Evolutionary conservation across 2,797 vertebrate genomes (phyloP), one percentile per base, ranked within the genome.

Genomic region (Sebastes diploproa): DNA sequence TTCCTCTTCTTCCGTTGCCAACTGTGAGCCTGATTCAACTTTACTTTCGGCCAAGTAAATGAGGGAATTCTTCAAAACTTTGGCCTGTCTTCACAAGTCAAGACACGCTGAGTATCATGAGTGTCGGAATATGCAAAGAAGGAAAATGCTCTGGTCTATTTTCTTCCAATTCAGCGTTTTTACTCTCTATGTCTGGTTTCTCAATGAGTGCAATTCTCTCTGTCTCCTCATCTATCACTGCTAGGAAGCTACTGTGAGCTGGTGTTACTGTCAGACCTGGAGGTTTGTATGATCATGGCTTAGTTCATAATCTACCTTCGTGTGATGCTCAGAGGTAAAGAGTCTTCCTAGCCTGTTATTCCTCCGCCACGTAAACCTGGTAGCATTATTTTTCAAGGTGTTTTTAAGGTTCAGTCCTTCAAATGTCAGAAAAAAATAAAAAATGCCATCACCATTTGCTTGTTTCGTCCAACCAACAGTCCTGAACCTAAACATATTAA

Each of bases 61-160:
- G 52, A 82, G 79, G 83, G 66, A 91, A 87, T 93, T 93, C 82
- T 89, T 87, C 69, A 76, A 80, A 91, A 87, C 80, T 70, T 72
- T 84, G 86, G 80, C 82, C 75, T 80, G 86, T 71, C 76, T 71
- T 87, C 67, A 86, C 88, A 89, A 86, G 91, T 90, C 86, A 69
- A 67, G 83, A 87, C 92, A 86, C 38, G 89, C 83, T 1, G 80
- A 76, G 80, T n/a, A 58, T 77, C 50, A 38, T 30, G 66, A 86
- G 75, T 60, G 83, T 70, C 76, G 80, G 85, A 66, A 91, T 80
- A 77, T 64, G 50, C 18, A 80, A 89, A 89, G n/a, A 80, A 83
- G 62, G 22, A 74, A 84, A 89, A 85, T 70, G 25, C 56, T 80
- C 29, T 20, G 65, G 54, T 76, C 25, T 71, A 36, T 81, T 75